Base-by-base conservation (phyloP, 2,797 vertebrate species). In the Agapornis canus region DNA sequence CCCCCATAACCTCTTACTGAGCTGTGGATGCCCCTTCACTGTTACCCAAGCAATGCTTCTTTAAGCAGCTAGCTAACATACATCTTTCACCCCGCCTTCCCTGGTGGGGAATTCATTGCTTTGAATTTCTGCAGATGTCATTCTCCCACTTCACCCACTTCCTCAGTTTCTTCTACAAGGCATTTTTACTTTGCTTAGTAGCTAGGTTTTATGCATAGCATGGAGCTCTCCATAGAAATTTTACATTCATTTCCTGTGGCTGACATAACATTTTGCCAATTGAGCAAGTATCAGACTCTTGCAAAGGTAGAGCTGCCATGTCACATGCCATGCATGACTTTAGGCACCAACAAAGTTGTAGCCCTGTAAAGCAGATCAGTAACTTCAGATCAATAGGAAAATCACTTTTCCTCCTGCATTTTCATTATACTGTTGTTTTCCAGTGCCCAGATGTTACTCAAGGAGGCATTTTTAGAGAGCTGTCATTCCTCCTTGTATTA, bases 141-240 rank as follows among this genome's bases (percentile, higher is more conserved):
- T n/a, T 48, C 42, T 65, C 75, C 25, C 21, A 35, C 3, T 47
- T 92, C 65, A 64, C 9, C 26, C 35, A 7, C 31, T 57, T 48
- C 65, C 89, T 80, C 76, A 47, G 54, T 82, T 89, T 68, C 59
- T 77, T 92, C 92, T 69, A 22, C 21, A 31, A 65, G 20, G 6
- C 31, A 42, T 94, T 92, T 77, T 82, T 40, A 13, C 65, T 86
- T 94, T 82, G 11, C 94, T 93, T 92, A 57, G n/a, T 91, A 85
- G 51, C 43, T 85, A 65, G n/a, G 31, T 75, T 92, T 86, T 86
- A 19, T 29, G 27, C 32, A 27, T 26, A 56, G 27, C 45, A 26
- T 39, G 27, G 66, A 69, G 22, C 13, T 13, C 49, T 84, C 40
- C 4, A 4, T 9, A 86, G 23, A 71, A 66, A 60, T 68, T 84